Percentiles rank a stretch among this genome's conserved stretches.
Conservation (phyloP, 2,888 invertebrate species). For the Apotomis capreana region DNA sequence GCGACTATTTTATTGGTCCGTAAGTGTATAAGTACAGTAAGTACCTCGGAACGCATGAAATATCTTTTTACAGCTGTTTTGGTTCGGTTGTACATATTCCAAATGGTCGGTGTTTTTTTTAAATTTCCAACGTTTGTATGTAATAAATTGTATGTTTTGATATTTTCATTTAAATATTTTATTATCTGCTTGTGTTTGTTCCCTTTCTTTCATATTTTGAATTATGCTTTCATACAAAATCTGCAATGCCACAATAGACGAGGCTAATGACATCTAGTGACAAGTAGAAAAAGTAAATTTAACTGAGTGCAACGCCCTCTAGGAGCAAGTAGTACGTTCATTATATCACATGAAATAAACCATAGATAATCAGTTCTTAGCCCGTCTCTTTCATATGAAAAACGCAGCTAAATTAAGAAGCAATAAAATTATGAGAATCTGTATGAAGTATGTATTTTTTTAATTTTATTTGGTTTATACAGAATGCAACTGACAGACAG, state of each 20-base stretch:
- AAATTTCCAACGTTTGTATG: no score
- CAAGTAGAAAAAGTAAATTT: constrained; percentile 6
- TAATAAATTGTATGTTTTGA: no score
- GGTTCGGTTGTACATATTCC: no score
- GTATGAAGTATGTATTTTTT: background rate
- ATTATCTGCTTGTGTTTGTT: no score
- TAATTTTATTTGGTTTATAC: constrained; percentile 15
- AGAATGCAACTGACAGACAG: constrained; percentile 25
- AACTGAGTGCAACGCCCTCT: constrained; percentile 30
- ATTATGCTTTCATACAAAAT: background rate
- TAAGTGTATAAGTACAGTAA: no score
- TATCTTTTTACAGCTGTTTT: no score
- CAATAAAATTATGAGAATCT: background rate
- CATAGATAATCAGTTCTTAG: constrained; percentile 44
- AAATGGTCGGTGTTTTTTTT: no score
- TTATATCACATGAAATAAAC: constrained; percentile 46
- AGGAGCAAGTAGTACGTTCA: constrained; percentile 26
- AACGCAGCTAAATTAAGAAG: constrained; percentile 4
- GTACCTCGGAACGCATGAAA: no score
- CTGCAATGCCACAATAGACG: background rate
- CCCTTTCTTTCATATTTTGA: background rate
- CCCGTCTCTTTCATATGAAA: constrained; percentile 9
- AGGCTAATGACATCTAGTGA: constrained; percentile 17
- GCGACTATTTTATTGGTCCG: no score
- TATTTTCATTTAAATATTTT: no score